These are phyloP conservation scores for Mesocentrotus franciscanus DNA, from an alignment of 53 echinoderm and acorn worm genomes.

Conservation along the genomic window DNA sequence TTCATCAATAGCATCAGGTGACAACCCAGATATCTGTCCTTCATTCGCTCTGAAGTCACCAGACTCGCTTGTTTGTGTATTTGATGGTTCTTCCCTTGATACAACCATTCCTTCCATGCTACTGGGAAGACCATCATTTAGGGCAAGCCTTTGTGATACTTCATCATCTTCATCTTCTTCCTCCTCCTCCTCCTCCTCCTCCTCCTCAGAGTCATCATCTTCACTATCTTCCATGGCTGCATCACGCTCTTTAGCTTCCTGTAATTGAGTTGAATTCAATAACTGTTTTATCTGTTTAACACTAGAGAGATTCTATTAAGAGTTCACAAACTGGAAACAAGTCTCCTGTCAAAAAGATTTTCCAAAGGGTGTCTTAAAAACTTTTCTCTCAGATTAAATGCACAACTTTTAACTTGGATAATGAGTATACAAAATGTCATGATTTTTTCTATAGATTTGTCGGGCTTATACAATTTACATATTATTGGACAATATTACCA, in stretches of 20 bases:
- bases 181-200: constrained; percentile 68
- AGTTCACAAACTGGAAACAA: too few relatives aligned
- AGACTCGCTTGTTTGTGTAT: not conserved
- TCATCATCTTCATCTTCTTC: constrained; percentile 12
- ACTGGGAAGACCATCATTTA: not conserved
- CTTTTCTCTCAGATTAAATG: too few relatives aligned
- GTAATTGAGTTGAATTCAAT: not conserved
- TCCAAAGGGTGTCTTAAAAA: too few relatives aligned
- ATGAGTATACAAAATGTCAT: too few relatives aligned
- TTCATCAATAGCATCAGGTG: not conserved
- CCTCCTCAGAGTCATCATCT: constrained; percentile 61
- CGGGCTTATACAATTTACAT: too few relatives aligned
- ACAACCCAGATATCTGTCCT: not conserved
- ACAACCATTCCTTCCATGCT: constrained; percentile 18
- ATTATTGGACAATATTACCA: too few relatives aligned
- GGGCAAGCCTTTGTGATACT: not conserved
- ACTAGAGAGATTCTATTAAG: too few relatives aligned
- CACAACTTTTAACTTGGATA: too few relatives aligned
- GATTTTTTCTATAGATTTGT: too few relatives aligned
- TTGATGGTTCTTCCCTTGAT: not conserved
- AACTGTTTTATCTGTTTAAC: not conserved
- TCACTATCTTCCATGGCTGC: constrained; percentile 36
- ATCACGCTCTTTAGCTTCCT: constrained; percentile 1
- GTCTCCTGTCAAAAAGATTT: too few relatives aligned
- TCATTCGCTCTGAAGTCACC: not conserved